Evolutionary conservation across 2,888 invertebrate species (phyloP), one percentile per base, ranked within the genome.

Genomic region (Ennomos fuscantarius): DNA sequence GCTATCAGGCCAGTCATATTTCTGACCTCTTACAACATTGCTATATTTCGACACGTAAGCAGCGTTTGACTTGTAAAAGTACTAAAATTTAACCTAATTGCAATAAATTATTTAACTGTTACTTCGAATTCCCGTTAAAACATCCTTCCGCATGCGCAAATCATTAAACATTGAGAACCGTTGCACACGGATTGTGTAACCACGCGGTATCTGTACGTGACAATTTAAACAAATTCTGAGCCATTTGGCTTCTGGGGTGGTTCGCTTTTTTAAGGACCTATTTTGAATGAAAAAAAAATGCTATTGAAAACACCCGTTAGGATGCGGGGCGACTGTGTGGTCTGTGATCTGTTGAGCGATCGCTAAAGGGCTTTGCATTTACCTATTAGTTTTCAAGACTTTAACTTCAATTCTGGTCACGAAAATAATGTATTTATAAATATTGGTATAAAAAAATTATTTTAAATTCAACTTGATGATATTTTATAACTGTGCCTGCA

Each of bases 171-270:
- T 91, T 92, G 86, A 78, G 80, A 74, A 63, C 69, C 86, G 13
- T 60, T 76, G 81, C 34, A 44, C 53, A 45, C 68, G 84, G 89
- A 88, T 89, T 90, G 87, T 82, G 82, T 89, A 88, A 87, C 89
- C 87, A 68, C 83, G 83, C 84, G 78, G 79, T 86, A 84, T 87
- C 92, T 91, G 92, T 89, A 90, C 91, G 92, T 92, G 92, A 92
- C 92, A 92, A 91, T 92, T 92, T 92, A 92, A 92, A 92, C 92
- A 92, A 92, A 92, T 92, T 92, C 92, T 86, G 88, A 86, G 84
- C 92, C 92, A 92, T 92, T 92, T 92, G 91, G 89, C 90, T 89
- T 87, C 91, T 87, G 84, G 92, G 91, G 90, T 89, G 84, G 87
- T 76, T 76, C 74, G 73, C 84, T 89, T 85, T 89, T 90, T 87